Evolutionary conservation across 2,113 vertebrate species (phyloP), one percentile per base, ranked within the genome.

Genomic region (Psammodynastes pulverulentus): DNA sequence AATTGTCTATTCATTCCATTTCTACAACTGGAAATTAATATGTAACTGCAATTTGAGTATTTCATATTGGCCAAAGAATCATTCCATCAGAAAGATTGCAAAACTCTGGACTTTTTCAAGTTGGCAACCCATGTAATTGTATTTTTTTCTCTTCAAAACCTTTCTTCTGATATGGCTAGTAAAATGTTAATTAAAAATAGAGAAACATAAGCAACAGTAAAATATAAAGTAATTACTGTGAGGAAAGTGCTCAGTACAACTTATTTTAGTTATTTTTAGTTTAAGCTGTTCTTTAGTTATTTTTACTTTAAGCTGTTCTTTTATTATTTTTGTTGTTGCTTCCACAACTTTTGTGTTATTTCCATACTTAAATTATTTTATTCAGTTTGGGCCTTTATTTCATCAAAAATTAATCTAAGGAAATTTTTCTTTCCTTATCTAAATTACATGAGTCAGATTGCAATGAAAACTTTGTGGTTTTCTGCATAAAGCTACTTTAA

Each of bases 361-460:
- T 94, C 3, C 29, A 51, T 48, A 92, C 3, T 91, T 56, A 0
- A 23, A 93, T 94, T 94, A 89, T 91, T 94, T 34, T 53, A 5
- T 91, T 95, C 13, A 91, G 21, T 89, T 26, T 90, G 90, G 87
- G 43, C 84, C 91, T 89, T 87, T 86, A 58, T 29, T 92, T 24
- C 34, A 7, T 29, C 54, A 24, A 92, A 6, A n/a, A 29, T 1
- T 79, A 93, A 34, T 94, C 62, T 90, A 87, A 89, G 29, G n/a
- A 89, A 19, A 1, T 0, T 67, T 94, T 93, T 56, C 52, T 93
- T 93, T 91, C 90, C n/a, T 48, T 3, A 17, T 13, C 54, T 79
- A 91, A 51, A 92, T 86, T 94, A 72, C 54, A 46, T 94, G 17
- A 88, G 29, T 92, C 84, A 89, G 34, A 24, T 72, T 62, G 12